Evolutionary conservation across 2,797 vertebrate genomes (phyloP).

Genomic region (Sparidentex hasta): DNA sequence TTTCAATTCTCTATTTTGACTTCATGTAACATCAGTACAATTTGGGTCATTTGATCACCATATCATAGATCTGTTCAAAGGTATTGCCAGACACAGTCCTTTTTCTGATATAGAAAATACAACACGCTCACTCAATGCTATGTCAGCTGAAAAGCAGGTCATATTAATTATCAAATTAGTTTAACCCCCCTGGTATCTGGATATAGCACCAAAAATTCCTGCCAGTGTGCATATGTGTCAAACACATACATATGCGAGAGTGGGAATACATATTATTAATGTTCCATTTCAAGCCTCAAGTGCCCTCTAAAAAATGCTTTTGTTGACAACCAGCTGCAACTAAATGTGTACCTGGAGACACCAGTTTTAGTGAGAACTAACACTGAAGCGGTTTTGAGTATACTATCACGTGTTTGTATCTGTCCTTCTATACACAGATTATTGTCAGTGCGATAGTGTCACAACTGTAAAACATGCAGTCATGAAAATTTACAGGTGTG

Average conservation of each 20-base stretch:
- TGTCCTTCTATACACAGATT: no score
- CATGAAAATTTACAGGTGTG: no score
- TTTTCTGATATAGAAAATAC: neutral
- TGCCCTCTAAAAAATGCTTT: neutral
- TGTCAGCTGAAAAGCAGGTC: neutral
- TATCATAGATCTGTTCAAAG: neutral
- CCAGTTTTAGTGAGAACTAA: no score
- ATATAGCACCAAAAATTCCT: neutral
- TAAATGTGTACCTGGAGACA: no score
- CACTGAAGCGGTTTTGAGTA: no score
- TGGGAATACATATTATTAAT: neutral
- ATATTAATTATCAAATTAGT: neutral
- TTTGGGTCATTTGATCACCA: neutral
- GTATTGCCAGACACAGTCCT: neutral
- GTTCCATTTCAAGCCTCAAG: neutral
- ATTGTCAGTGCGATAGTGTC: no score
- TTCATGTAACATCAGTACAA: neutral
- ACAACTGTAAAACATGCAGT: no score
- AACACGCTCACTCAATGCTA: neutral
- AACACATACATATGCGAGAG: neutral
- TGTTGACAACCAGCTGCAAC: neutral
- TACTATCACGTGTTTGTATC: no score
- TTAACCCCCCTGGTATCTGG: neutral
- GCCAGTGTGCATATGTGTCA: neutral
- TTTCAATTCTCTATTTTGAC: neutral